Evolutionary conservation across 2,113 vertebrate genomes (phyloP), one percentile per base, ranked within the genome.

Genomic region (Cyanoderma ruficeps): DNA sequence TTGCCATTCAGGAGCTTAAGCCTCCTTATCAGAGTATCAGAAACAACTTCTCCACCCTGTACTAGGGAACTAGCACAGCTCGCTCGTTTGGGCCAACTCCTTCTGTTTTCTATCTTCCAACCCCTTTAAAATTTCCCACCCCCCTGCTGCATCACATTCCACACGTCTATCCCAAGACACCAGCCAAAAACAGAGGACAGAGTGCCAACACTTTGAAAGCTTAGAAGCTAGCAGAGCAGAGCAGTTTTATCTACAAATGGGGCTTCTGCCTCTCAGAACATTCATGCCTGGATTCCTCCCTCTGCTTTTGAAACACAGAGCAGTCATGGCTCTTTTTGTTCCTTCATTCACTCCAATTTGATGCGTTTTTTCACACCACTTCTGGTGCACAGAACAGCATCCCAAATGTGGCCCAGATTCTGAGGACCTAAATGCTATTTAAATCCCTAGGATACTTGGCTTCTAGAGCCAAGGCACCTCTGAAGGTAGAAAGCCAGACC

Each of bases 71-170:
- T 21, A 86, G 47, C 64, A 86, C 33, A 86, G 85, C 59, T 24
- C n/a, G 18, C 39, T 55, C 1, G 0, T 46, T 46, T 46, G 28
- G 49, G 57, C 71, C 56, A 89, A 44, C 59, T 95, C 92, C 89
- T 91, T 68, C 67, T 83, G 86, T 42, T 93, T 94, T 85, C 81
- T 33, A 22, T 79, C 83, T 90, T 89, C 76, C 67, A 83, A 33
- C 53, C 72, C 69, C 52, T 80, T 77, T 31, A 17, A 87, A 83
- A 75, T 87, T 92, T 93, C 85, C 76, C 87, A 52, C 59, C 59
- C 60, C 53, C 11, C 79, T 68, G 52, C 71, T 63, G 79, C 85
- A 96, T 44, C 56, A 52, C 68, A 83, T 89, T 92, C 93, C 94
- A 83, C 63, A 70, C 1, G 0, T 84, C 68, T 65, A 76, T 67